A percentile compares a stretch with the other conserved stretches of the same genome.
Conservation (phyloP, 2,797 vertebrate genomes). For the Arrhamphus sclerolepis region DNA sequence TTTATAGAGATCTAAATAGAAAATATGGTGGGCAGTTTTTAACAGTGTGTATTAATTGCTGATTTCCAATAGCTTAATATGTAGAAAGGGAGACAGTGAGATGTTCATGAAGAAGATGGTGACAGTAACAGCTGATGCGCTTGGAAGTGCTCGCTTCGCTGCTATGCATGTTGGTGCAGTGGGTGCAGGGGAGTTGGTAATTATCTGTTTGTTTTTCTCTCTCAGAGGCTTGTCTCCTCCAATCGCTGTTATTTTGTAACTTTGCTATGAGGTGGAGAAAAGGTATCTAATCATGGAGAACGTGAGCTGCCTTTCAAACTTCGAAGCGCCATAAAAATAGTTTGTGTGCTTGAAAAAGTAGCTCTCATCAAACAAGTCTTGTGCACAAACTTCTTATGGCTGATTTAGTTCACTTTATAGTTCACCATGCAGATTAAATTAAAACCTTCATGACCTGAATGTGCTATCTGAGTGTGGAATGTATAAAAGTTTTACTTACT, state of each 20-base stretch:
- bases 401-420: slow-evolving; percentile 14
- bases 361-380: slow-evolving; percentile 13
- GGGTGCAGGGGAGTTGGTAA: slow-evolving; percentile 24
- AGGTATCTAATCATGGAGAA: slow-evolving; percentile 42
- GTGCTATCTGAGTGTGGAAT: slow-evolving; percentile 1
- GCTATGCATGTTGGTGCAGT: slow-evolving; percentile 16
- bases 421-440: neutral
- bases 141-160: slow-evolving; percentile 13
- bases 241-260: slow-evolving; percentile 33
- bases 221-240: slow-evolving; percentile 28
- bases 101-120: slow-evolving; percentile 44
- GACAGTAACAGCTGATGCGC: slow-evolving; percentile 32
- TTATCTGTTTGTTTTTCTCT: slow-evolving; percentile 53
- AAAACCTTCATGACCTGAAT: neutral
- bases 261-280: slow-evolving; percentile 24
- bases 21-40: slow-evolving; percentile 31
- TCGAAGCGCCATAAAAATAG: slow-evolving; percentile 35
- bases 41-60: slow-evolving; percentile 43
- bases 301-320: slow-evolving; percentile 21
- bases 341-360: slow-evolving; percentile 20
- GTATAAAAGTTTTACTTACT: neutral
- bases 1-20: slow-evolving; percentile 8
- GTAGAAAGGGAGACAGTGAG: slow-evolving; percentile 15
- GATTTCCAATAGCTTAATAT: slow-evolving; percentile 40
- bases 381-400: slow-evolving; percentile 7